phyloP scores from a whole-genome alignment of 1,140 invertebrate species.

The Trichonephila clavata region DNA sequence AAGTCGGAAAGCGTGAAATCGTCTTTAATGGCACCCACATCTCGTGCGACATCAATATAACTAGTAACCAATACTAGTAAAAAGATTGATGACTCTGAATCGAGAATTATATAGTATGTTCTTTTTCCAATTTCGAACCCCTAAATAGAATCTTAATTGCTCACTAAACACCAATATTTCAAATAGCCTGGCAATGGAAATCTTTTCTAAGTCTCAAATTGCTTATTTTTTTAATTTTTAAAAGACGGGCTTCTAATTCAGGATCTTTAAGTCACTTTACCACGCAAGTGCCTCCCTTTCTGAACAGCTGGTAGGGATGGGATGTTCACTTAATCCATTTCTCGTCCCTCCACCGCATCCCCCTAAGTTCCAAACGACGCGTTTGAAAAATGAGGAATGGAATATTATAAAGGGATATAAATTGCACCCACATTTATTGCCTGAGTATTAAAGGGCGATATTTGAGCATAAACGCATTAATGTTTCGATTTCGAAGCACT shows the following conservation, averaged over 20 bases:
- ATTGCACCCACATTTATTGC: constrained; percentile 38
- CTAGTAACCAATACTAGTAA: too few relatives aligned
- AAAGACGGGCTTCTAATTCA: background rate
- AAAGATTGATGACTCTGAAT: too few relatives aligned
- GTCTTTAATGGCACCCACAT: too few relatives aligned
- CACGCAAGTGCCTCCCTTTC: background rate
- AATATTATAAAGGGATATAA: constrained; percentile 38
- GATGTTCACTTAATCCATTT: constrained; percentile 13
- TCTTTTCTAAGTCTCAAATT: too few relatives aligned
- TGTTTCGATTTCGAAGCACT: background rate
- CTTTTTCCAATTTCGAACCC: too few relatives aligned
- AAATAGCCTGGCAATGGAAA: too few relatives aligned
- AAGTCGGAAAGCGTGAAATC: too few relatives aligned
- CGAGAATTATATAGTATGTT: too few relatives aligned
- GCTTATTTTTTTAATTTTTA: background rate
- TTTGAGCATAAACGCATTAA: constrained; percentile 38
- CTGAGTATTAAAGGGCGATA: constrained; percentile 32
- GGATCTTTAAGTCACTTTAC: background rate
- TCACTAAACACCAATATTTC: too few relatives aligned
- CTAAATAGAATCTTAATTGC: too few relatives aligned
- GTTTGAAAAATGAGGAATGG: constrained; percentile 38
- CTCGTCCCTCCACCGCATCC: background rate
- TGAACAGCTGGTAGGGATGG: constrained; percentile 15
- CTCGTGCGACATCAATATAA: too few relatives aligned
- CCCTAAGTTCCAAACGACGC: background rate